A percentile compares a stretch with the other conserved stretches of the same genome.
phyloP scores from a whole-genome alignment of 2,113 vertebrate species.

The Otocyon megalotis region DNA sequence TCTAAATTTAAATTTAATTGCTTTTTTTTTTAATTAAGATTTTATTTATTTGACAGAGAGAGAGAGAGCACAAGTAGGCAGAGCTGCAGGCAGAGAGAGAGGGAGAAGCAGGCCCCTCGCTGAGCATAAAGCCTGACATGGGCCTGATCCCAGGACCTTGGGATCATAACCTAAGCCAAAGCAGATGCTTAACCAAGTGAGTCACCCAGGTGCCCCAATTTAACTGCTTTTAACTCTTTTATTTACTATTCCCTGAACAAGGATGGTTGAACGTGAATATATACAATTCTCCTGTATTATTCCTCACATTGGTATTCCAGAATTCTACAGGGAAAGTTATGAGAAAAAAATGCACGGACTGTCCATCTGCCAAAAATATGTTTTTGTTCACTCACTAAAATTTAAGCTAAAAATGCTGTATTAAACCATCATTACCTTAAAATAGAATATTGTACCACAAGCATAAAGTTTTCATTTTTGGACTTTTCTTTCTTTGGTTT shows the following conservation, averaged over 20 bases:
- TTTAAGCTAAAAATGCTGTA: constrained; percentile 44
- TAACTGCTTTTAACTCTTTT: constrained; percentile 35
- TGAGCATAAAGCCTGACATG: no score
- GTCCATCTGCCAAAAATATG: background rate
- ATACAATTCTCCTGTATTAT: background rate
- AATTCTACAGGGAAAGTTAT: constrained; percentile 25
- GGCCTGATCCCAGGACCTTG: no score
- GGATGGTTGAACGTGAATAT: background rate
- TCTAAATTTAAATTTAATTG: background rate
- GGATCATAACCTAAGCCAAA: no score
- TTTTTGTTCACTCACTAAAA: background rate
- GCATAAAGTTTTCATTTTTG: constrained; percentile 18
- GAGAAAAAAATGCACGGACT: background rate
- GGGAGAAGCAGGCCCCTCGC: no score
- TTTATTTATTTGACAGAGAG: no score
- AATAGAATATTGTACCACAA: background rate
- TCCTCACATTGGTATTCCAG: background rate
- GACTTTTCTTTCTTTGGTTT: constrained; percentile 7
- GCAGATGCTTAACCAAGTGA: no score
- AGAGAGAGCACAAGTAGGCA: no score
- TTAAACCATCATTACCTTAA: constrained; percentile 36
- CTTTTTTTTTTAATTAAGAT: background rate
- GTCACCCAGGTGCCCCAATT: background rate
- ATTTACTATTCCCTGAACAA: constrained; percentile 40
- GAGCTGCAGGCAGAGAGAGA: no score